A percentile compares a stretch with the other conserved stretches of the same genome.
Evolutionary conservation across 1,140 invertebrate species (phyloP).

Genomic region (Bombus confusus): DNA sequence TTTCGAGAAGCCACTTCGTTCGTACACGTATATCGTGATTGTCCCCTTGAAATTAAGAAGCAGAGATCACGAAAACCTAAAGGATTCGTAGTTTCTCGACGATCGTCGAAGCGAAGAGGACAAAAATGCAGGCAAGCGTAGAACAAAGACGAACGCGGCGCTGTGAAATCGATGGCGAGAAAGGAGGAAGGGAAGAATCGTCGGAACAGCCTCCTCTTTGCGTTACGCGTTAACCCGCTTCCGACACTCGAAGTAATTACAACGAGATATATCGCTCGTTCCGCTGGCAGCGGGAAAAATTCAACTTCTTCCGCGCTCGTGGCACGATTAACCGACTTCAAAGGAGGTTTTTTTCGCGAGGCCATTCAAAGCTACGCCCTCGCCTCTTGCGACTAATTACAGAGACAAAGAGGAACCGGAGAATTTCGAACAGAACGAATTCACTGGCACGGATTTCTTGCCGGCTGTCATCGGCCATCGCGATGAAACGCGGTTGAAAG

Average conservation of each 20-base stretch:
- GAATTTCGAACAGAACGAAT: neutral
- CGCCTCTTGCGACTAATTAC: neutral
- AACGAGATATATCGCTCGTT: constrained; percentile 40
- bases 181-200: neutral
- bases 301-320: constrained; percentile 8
- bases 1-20: too few relatives aligned
- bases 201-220: neutral
- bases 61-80: neutral
- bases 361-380: neutral
- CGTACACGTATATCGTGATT: neutral
- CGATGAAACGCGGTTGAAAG: neutral
- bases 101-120: neutral
- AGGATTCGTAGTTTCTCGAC: too few relatives aligned
- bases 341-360: constrained; percentile 6
- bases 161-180: neutral
- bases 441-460: neutral
- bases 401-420: neutral
- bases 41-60: neutral
- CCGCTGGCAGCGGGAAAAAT: neutral
- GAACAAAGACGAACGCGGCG: neutral
- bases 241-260: constrained; percentile 24
- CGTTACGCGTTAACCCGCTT: constrained; percentile 20
- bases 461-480: neutral
- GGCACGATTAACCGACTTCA: constrained; percentile 53
- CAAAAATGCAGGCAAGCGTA: neutral